These are phyloP conservation scores for Channa striata DNA, from an alignment of 2,797 vertebrate species.

Conservation along the genomic window DNA sequence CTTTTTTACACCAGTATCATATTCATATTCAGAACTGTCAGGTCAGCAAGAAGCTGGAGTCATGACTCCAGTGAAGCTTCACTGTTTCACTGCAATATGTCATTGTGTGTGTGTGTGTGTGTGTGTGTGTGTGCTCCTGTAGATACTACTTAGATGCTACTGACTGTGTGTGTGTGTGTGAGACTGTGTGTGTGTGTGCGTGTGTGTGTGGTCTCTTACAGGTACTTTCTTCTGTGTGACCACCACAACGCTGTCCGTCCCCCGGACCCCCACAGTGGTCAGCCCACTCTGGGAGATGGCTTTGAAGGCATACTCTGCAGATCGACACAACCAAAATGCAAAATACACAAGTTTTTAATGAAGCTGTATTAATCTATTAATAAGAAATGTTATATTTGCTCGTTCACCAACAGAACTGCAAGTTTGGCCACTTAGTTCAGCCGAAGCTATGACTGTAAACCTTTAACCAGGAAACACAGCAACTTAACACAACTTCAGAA, in stretches of 20 bases:
- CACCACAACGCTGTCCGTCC: constrained; percentile 79
- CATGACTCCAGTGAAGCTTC: constrained; percentile 47
- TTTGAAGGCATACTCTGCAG: constrained; percentile 87
- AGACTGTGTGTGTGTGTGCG: constrained; percentile 25
- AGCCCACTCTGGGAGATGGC: constrained; percentile 83
- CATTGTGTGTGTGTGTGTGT: constrained; percentile 18
- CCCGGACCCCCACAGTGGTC: constrained; percentile 83
- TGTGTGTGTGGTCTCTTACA: constrained; percentile 69
- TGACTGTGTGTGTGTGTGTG: constrained; percentile 29
- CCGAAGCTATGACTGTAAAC: neutral
- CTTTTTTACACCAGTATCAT: neutral
- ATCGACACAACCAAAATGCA: neutral
- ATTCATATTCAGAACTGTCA: neutral
- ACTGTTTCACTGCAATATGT: constrained; percentile 12
- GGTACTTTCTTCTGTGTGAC: constrained; percentile 87
- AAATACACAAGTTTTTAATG: neutral
- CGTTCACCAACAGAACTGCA: neutral
- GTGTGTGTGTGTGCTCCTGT: constrained; percentile 6
- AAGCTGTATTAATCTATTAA: neutral
- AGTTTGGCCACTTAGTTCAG: neutral
- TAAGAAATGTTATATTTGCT: neutral
- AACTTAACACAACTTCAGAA: neutral
- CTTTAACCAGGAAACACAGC: neutral
- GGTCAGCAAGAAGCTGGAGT: constrained; percentile 50
- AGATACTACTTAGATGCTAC: too few relatives aligned